Percentiles rank a stretch among this genome's conserved stretches.
These are phyloP conservation scores for Belgica antarctica DNA, from an alignment of 2,888 invertebrate species.

Conservation along the genomic window DNA sequence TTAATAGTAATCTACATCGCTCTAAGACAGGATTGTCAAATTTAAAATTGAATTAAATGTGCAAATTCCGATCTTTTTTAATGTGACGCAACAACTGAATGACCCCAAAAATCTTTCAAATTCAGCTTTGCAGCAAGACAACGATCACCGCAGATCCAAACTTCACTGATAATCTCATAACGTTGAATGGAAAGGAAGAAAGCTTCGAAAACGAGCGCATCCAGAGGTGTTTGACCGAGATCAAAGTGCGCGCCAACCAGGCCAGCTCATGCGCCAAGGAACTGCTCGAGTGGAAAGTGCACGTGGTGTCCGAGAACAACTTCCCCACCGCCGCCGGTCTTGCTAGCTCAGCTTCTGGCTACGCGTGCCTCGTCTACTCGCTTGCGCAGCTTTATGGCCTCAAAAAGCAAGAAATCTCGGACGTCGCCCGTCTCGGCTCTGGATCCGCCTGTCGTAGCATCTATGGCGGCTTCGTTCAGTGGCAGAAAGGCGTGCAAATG, in stretches of 20 bases:
- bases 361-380: conserved; percentile 85
- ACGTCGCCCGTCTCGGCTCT: conserved; percentile 80
- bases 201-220: conserved; percentile 64
- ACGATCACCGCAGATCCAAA: conserved; percentile 71
- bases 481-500: conserved; percentile 69
- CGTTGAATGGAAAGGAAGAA: conserved; percentile 86
- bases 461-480: conserved; percentile 91
- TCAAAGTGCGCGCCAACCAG: conserved; percentile 54
- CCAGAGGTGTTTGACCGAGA: conserved; percentile 48
- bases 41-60: no score
- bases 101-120: no score
- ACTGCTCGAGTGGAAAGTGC: conserved; percentile 68
- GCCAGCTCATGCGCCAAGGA: conserved; percentile 48
- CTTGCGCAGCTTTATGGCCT: conserved; percentile 74
- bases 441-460: conserved; percentile 97
- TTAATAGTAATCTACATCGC: no score
- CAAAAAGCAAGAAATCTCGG: conserved; percentile 71
- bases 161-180: conserved; percentile 75
- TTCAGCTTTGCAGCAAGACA: conserved; percentile 86
- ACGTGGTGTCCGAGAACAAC: conserved; percentile 88
- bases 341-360: conserved; percentile 97
- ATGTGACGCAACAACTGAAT: no score
- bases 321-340: conserved; percentile 98
- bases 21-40: no score
- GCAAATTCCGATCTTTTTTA: no score